Conservation (phyloP, 2,888 invertebrate species). For the Mactromeris polynyma region DNA sequence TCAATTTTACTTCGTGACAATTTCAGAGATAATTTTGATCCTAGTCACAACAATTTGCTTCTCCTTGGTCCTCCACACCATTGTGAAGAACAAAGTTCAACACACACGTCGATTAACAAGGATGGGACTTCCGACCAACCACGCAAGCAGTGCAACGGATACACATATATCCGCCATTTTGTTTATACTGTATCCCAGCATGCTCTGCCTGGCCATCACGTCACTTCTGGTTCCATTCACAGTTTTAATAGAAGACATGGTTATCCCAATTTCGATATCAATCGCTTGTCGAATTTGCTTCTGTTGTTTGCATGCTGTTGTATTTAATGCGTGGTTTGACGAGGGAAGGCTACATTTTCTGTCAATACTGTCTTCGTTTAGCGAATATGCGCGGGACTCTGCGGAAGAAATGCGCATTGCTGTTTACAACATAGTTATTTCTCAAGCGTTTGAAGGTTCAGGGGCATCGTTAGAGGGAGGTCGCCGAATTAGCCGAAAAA, state of each 20-base stretch:
- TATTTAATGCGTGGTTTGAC: conserved; percentile 37
- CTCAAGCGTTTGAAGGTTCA: conserved; percentile 19
- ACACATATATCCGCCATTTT: conserved; percentile 25
- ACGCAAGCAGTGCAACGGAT: conserved; percentile 21
- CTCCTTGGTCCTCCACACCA: background rate
- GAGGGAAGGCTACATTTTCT: conserved; percentile 27
- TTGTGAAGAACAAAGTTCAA: conserved; percentile 2
- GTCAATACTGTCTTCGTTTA: background rate
- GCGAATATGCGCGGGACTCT: background rate
- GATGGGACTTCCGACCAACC: conserved; percentile 36
- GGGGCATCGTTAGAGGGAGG: background rate
- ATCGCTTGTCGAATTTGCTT: conserved; percentile 5
- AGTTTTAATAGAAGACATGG: background rate
- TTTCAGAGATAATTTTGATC: background rate
- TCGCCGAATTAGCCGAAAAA: background rate
- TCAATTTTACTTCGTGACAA: conserved; percentile 8
- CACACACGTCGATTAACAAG: conserved; percentile 32
- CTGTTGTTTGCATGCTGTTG: background rate
- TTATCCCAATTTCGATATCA: background rate
- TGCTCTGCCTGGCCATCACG: background rate
- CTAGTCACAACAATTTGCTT: background rate
- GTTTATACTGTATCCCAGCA: conserved; percentile 28
- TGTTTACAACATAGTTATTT: conserved; percentile 39
- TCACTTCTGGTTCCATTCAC: background rate
- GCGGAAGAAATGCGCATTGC: conserved; percentile 22